Conservation (phyloP, 2,113 vertebrate genomes). For the Carettochelys insculpta region DNA sequence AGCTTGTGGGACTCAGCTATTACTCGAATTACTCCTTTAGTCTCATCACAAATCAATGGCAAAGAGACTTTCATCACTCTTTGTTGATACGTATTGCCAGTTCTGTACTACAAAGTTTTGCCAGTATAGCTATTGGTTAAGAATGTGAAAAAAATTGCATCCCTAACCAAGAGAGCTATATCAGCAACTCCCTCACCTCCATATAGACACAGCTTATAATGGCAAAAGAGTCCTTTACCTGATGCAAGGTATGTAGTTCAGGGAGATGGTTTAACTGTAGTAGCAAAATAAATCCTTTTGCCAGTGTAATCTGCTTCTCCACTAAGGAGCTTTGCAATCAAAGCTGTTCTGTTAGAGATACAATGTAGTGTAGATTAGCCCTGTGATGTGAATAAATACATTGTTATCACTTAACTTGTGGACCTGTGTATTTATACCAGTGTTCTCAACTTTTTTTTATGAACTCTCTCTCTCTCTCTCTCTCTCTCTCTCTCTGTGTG, state of each 20-base stretch:
- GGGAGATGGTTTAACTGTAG: background rate
- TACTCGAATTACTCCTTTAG: background rate
- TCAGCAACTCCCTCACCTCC: too few species aligned
- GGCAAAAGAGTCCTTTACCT: background rate
- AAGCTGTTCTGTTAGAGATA: background rate
- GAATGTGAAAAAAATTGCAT: background rate
- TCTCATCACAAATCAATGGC: background rate
- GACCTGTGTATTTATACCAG: accelerated
- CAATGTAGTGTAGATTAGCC: background rate
- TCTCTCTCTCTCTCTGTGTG: too few species aligned
- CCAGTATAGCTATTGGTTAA: background rate
- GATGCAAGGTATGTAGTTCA: background rate
- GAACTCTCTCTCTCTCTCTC: too few species aligned
- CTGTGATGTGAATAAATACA: background rate
- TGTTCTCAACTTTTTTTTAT: too few species aligned
- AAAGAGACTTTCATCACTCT: background rate
- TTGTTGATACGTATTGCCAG: background rate
- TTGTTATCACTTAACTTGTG: background rate
- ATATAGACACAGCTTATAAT: background rate
- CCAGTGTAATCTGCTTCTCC: background rate
- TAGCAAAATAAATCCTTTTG: background rate
- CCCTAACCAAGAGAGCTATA: too few species aligned
- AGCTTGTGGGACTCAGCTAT: background rate
- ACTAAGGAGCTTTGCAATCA: background rate
- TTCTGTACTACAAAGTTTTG: background rate